These are phyloP conservation scores for Mythimna ferrago DNA, from an alignment of 2,888 invertebrate species.

Conservation along the genomic window DNA sequence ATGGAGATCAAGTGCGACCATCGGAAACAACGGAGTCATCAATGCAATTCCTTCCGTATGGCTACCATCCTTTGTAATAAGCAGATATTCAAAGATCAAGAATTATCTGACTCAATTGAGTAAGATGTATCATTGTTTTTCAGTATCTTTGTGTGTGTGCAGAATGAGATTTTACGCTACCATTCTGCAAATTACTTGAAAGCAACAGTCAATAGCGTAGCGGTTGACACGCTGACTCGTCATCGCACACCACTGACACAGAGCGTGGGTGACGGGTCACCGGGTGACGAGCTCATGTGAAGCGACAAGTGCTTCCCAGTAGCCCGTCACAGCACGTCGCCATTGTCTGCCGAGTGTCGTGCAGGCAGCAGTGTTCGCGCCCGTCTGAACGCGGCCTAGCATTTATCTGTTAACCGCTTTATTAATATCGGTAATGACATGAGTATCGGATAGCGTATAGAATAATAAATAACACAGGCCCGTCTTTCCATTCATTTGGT, in stretches of 20 bases:
- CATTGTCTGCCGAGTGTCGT: constrained; percentile 14
- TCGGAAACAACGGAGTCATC: background rate
- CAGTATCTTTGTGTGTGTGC: background rate
- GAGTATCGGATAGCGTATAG: background rate
- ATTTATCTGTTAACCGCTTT: background rate
- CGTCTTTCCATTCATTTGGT: background rate
- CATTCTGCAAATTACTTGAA: background rate
- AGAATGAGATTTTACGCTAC: background rate
- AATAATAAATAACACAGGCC: constrained; percentile 7
- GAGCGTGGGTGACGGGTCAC: constrained; percentile 15
- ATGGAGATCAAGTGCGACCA: background rate
- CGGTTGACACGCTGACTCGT: background rate
- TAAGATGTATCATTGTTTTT: background rate
- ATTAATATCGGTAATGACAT: constrained; percentile 6
- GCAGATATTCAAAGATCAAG: background rate
- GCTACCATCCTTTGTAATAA: background rate
- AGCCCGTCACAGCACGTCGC: constrained; percentile 16
- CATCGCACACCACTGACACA: constrained; percentile 27
- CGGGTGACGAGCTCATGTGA: constrained; percentile 43
- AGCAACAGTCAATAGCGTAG: background rate
- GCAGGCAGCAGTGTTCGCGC: constrained; percentile 17
- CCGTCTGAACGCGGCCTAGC: background rate
- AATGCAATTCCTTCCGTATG: background rate
- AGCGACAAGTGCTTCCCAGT: constrained; percentile 7
- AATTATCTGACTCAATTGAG: background rate